phyloP scores from a whole-genome alignment of 2,888 invertebrate genomes.

The Latheticus oryzae region DNA sequence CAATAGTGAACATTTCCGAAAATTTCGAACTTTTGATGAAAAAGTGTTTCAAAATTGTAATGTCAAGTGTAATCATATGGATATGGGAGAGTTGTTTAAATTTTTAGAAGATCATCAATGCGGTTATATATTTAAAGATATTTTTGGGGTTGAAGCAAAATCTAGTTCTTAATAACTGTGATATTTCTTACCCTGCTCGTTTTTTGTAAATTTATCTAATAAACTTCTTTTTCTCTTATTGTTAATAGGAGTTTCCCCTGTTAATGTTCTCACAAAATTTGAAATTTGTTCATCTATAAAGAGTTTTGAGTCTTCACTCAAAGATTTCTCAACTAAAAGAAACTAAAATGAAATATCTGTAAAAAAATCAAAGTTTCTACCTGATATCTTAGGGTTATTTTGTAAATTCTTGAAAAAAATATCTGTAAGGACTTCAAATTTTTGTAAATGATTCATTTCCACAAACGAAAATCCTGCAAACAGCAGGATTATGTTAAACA shows the following conservation, averaged over 20 bases:
- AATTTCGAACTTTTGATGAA: slow-evolving; percentile 77
- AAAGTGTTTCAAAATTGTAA: slow-evolving; percentile 68
- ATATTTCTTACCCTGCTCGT: slow-evolving; percentile 45
- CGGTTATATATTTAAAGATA: slow-evolving; percentile 80
- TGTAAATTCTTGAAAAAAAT: slow-evolving; percentile 53
- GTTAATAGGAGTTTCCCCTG: slow-evolving; percentile 46
- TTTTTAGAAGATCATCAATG: slow-evolving; percentile 78
- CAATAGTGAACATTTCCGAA: slow-evolving; percentile 65
- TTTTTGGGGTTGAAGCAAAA: slow-evolving; percentile 75
- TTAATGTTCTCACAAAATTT: slow-evolving; percentile 54
- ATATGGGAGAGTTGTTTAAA: slow-evolving; percentile 82
- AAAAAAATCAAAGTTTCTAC: slow-evolving; percentile 41
- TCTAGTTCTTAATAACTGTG: slow-evolving; percentile 10
- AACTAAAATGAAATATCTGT: slow-evolving; percentile 8
- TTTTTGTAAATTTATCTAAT: slow-evolving; percentile 42
- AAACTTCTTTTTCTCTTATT: slow-evolving; percentile 55
- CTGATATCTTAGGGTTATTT: slow-evolving; percentile 48
- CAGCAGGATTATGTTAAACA: slow-evolving; percentile 2
- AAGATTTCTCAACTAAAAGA: slow-evolving; percentile 44
- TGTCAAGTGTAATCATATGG: slow-evolving; percentile 71
- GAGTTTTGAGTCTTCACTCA: slow-evolving; percentile 51
- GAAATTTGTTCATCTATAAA: slow-evolving; percentile 58
- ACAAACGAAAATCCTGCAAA: slow-evolving; percentile 10
- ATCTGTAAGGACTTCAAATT: slow-evolving; percentile 45
- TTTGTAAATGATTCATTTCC: neutral